Base-by-base conservation (phyloP, 2,888 invertebrate species). In the Scelioninae gen. 2 region DNA sequence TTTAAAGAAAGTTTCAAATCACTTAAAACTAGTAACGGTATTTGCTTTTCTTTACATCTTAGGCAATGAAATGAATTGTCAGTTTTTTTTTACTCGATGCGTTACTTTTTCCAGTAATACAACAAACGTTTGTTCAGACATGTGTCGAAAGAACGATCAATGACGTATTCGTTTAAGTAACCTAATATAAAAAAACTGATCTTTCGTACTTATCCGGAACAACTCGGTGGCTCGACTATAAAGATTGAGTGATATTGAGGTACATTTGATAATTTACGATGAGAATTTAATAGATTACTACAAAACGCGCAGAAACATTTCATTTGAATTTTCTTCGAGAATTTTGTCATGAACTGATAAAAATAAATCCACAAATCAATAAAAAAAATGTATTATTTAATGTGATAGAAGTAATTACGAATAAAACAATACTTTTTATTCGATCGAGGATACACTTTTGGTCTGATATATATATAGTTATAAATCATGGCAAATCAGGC, bases 201-300 rank as follows among this genome's bases (percentile, higher is more conserved):
- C 48, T 60, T 35, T 16, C 39, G 39, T 25, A 35, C 63, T 70
- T 70, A 57, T 55, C 43, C 43, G 25, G 50, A 37, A 37, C 41
- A 63, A 50, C 70, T 52, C 25, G 33, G 48, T 39, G 16, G 37
- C 6, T 15, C 39, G 18, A 25, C 61, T 63, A 63, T 58, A 57
- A 70, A 63, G 60, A 43, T 52, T 52, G 53, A 71, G 52, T 31
- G 58, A 58, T 52, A 60, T 60, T 60, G 46, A 57, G 53, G 52
- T 11, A 50, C 35, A 58, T 52, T 64, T 58, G 71, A 71, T 64
- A 58, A 71, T 71, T 64, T 71, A 64, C 52, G 45, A 39, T 13
- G 39, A 22, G 46, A 58, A 64, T 45, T 57, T 37, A 57, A 57
- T 71, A 50, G 50, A 46, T 46, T 41, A 19, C 52, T 50, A 25